These are phyloP conservation scores for Cebidichthys violaceus DNA, from an alignment of 2,113 vertebrate genomes.

Conservation along the genomic window DNA sequence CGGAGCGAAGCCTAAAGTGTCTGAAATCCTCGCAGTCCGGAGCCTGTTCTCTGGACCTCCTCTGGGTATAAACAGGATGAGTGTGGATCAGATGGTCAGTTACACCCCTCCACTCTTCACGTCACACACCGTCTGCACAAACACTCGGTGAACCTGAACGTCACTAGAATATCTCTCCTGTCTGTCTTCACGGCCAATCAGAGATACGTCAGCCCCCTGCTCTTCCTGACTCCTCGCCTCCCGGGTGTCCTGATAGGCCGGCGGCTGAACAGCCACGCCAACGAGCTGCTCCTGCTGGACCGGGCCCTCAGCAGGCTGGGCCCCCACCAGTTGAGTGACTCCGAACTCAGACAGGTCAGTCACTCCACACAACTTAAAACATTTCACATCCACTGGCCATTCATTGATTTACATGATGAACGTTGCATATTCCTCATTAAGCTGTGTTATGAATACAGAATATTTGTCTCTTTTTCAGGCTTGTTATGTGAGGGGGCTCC, in stretches of 20 bases:
- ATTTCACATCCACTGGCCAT: neutral
- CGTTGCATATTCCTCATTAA: neutral
- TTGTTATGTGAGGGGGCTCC: slow-evolving; percentile 90
- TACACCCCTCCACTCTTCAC: neutral
- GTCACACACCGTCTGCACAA: neutral
- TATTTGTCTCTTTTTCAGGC: slow-evolving; percentile 81
- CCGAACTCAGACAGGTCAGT: slow-evolving; percentile 89
- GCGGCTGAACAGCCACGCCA: slow-evolving; percentile 84
- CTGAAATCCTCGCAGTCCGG: slow-evolving; percentile 85
- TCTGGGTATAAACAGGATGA: slow-evolving; percentile 83
- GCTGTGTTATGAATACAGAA: neutral
- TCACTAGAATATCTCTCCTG: neutral
- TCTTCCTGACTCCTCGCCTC: slow-evolving; percentile 89
- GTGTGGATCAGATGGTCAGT: slow-evolving; percentile 85
- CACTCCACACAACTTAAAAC: neutral
- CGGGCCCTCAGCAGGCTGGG: slow-evolving; percentile 86
- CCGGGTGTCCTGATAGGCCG: slow-evolving; percentile 83
- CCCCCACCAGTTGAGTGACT: slow-evolving; percentile 83
- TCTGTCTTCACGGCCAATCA: slow-evolving; percentile 70
- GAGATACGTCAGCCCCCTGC: slow-evolving; percentile 87
- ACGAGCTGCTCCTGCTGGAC: slow-evolving; percentile 90
- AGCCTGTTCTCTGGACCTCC: slow-evolving; percentile 84
- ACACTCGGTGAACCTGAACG: neutral
- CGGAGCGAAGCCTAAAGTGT: slow-evolving; percentile 82
- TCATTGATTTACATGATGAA: neutral